Percentiles rank a stretch among this genome's conserved stretches.
Conservation (phyloP, 2,113 vertebrate species). For the Stigmatopora nigra region DNA sequence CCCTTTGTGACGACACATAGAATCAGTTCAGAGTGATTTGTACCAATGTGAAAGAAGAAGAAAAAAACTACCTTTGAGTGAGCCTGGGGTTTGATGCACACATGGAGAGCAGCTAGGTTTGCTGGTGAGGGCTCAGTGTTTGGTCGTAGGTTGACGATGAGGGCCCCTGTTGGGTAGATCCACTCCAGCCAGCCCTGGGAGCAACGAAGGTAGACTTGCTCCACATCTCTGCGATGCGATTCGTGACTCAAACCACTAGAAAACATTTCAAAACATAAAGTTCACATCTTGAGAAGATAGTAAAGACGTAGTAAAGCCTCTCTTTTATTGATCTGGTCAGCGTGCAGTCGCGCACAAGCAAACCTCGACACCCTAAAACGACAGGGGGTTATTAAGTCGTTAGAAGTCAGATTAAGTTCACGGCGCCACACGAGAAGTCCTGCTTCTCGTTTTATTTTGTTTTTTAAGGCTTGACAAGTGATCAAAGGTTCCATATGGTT, state of each 20-base stretch:
- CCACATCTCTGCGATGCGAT: conserved; percentile 84
- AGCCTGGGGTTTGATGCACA: conserved; percentile 81
- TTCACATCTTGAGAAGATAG: not conserved
- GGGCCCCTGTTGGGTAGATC: conserved; percentile 91
- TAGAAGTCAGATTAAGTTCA: conserved; percentile 38
- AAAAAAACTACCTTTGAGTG: conserved; percentile 71
- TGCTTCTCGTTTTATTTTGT: conserved; percentile 43
- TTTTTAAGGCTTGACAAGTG: conserved; percentile 27
- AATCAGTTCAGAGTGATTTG: no score
- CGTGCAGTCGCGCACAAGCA: conserved; percentile 7
- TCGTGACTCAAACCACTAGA: conserved; percentile 86
- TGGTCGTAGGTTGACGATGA: conserved; percentile 86
- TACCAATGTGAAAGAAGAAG: no score
- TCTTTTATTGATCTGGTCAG: conserved; percentile 22
- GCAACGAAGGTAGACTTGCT: conserved; percentile 94
- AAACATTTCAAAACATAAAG: not conserved
- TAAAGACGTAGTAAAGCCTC: not conserved
- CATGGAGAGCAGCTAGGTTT: conserved; percentile 67
- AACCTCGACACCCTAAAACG: conserved; percentile 21
- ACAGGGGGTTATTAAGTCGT: conserved; percentile 26
- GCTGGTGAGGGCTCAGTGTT: conserved; percentile 69
- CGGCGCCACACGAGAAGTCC: conserved; percentile 23
- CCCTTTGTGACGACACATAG: conserved; percentile 53
- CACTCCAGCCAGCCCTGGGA: conserved; percentile 84
- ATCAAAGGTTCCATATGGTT: conserved; percentile 49